Percentiles rank a stretch among this genome's conserved stretches.
phyloP scores from a whole-genome alignment of 2,113 vertebrate species.

The Hassar affinis region DNA sequence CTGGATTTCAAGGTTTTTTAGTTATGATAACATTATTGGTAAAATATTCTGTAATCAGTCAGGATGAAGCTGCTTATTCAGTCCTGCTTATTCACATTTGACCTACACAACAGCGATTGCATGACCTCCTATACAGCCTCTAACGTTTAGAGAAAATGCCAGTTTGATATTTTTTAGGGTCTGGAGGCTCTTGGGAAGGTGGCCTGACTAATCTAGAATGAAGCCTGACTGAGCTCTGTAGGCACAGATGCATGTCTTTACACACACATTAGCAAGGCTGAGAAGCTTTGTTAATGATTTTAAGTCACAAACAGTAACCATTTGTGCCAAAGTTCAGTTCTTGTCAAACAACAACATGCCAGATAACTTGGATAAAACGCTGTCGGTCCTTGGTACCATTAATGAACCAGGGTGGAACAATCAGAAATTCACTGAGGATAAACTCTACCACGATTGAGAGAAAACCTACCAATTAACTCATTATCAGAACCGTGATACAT shows the following conservation, averaged over 20 bases:
- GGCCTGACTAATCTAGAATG: constrained; percentile 20
- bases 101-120: not conserved
- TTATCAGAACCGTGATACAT: constrained; percentile 31
- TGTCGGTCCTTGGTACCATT: not conserved
- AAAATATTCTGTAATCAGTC: not conserved
- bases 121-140: constrained; percentile 3
- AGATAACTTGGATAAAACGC: not conserved
- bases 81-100: not conserved
- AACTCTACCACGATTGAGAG: constrained; percentile 13
- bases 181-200: constrained; percentile 41
- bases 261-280: constrained; percentile 32
- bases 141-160: constrained; percentile 21
- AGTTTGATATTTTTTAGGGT: too few species aligned
- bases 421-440: not conserved
- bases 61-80: not conserved
- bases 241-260: too few species aligned
- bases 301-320: constrained; percentile 18
- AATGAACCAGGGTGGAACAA: not conserved
- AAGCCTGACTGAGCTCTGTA: constrained; percentile 38
- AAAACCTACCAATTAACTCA: constrained; percentile 16
- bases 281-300: not conserved
- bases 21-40: not conserved
- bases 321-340: constrained; percentile 30
- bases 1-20: not conserved
- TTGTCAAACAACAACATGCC: constrained; percentile 14